Evolutionary conservation across 35 echinoderm and acorn worm species (phyloP).

Genomic region (Ophioderma brevispina): DNA sequence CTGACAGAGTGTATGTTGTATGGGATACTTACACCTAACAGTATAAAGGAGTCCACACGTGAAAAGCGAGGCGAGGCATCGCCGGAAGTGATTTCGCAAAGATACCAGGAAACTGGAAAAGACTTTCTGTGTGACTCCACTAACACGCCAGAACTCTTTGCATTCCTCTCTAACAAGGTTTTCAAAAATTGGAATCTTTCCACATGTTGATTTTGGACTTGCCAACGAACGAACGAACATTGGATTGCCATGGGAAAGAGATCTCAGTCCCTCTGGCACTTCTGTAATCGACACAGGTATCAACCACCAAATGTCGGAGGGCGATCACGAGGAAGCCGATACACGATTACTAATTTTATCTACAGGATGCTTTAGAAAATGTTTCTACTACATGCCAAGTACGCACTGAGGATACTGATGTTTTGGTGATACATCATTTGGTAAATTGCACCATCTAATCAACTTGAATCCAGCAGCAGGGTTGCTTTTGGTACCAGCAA

Average conservation of each 20-base stretch:
- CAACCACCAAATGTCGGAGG: constrained; percentile 2
- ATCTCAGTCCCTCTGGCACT: constrained; percentile 19
- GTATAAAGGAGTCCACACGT: not conserved
- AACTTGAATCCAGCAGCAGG: constrained; percentile 26
- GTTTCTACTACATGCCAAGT: not conserved
- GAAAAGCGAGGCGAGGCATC: not conserved
- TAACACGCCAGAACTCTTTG: constrained; percentile 45
- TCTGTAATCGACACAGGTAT: not conserved
- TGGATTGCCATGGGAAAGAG: not conserved
- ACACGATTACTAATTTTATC: constrained; percentile 37
- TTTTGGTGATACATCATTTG: constrained; percentile 50
- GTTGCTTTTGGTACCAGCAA: constrained; percentile 32
- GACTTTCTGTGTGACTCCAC: constrained; percentile 18
- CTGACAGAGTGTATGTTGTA: not conserved
- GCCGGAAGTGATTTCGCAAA: not conserved
- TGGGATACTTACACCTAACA: not conserved
- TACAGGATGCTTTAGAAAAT: no score
- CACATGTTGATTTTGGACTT: no score
- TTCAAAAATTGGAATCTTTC: no score
- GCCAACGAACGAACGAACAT: no score
- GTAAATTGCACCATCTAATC: constrained; percentile 30
- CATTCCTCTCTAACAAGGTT: constrained; percentile 23
- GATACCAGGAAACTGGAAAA: constrained; percentile 29
- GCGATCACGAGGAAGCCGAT: constrained; percentile 48
- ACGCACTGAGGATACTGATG: constrained; percentile 50